Percentiles rank a stretch among this genome's conserved stretches.
Evolutionary conservation across 2,113 vertebrate genomes (phyloP).

Genomic region (Lophochroa leadbeateri): DNA sequence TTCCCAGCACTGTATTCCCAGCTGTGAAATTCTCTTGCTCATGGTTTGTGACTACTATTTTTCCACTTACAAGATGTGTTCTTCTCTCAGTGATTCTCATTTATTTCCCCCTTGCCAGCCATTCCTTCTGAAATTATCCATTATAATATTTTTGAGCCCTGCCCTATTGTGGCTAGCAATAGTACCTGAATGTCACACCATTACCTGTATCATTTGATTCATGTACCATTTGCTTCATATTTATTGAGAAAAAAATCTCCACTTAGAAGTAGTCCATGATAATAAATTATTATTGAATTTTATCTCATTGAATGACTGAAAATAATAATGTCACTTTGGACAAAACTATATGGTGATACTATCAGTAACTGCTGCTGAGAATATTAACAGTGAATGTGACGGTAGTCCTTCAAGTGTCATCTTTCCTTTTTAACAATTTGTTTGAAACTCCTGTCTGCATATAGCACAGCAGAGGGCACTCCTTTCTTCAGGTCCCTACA

Average conservation of each 20-base stretch:
- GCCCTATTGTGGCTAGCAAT: neutral
- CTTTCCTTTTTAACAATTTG: neutral
- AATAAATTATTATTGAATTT: slow-evolving; percentile 13
- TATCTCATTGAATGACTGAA: neutral
- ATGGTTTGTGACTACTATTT: neutral
- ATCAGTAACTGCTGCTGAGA: neutral
- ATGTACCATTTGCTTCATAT: neutral
- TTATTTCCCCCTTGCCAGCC: neutral
- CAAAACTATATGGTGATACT: neutral
- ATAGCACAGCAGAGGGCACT: neutral
- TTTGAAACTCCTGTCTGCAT: neutral
- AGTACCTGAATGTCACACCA: neutral
- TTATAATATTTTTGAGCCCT: neutral
- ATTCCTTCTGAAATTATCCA: neutral
- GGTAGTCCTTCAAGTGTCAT: neutral
- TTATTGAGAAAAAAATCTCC: neutral
- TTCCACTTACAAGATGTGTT: neutral
- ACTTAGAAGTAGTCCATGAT: neutral
- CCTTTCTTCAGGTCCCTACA: neutral
- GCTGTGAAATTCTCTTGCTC: neutral
- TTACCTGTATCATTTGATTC: neutral
- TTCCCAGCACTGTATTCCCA: neutral
- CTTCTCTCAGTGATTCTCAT: neutral
- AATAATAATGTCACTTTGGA: neutral
- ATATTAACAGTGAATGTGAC: neutral